phyloP scores from a whole-genome alignment of 2,113 vertebrate genomes.

The Notothenia rossii region DNA sequence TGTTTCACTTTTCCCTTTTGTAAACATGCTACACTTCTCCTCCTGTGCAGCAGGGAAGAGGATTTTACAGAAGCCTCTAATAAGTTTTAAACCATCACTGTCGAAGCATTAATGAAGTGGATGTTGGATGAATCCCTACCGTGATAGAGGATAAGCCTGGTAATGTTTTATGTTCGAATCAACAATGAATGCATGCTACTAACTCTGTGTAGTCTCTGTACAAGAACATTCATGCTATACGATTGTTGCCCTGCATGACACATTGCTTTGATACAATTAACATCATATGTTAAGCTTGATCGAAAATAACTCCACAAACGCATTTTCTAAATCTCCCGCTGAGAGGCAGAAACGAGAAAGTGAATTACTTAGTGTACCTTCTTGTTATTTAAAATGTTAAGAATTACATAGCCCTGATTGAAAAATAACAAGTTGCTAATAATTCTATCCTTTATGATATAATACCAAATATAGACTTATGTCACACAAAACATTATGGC shows the following conservation, averaged over 20 bases:
- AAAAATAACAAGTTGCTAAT: neutral
- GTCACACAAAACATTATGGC: neutral
- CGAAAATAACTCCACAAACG: neutral
- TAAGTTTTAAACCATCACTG: neutral
- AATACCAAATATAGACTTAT: neutral
- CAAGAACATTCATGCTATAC: neutral
- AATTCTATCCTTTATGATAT: neutral
- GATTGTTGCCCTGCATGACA: neutral
- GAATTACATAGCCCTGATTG: too few relatives aligned
- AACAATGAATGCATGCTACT: constrained; percentile 18
- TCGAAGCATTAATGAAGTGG: neutral
- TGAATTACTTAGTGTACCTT: neutral
- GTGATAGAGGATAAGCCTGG: constrained; percentile 11
- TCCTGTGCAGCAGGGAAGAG: constrained; percentile 7
- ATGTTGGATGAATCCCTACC: neutral
- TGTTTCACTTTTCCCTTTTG: constrained; percentile 12
- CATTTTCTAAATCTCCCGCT: neutral
- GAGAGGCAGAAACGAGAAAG: too few relatives aligned
- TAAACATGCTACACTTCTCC: constrained; percentile 1
- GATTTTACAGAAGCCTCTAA: neutral
- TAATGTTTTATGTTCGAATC: constrained; percentile 15
- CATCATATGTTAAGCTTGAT: neutral
- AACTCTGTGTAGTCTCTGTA: neutral
- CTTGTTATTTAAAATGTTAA: neutral
- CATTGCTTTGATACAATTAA: neutral